Evolutionary conservation across 2,797 vertebrate species (phyloP).

Genomic region (Pelobates cultripes): DNA sequence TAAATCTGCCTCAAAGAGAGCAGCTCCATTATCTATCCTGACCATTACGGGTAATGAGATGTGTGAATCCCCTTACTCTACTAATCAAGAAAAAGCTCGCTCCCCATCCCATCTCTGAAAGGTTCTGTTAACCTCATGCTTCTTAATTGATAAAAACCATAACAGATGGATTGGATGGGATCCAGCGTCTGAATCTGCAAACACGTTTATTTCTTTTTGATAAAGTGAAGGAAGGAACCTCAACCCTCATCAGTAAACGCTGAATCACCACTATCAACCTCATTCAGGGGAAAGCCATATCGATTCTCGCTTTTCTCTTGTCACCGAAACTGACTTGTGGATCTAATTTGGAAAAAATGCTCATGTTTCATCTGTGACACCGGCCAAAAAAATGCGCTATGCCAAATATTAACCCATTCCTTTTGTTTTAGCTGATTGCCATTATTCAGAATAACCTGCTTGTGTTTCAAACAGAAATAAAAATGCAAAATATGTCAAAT

Average conservation of each 20-base stretch:
- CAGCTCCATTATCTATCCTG: neutral
- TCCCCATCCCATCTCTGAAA: neutral
- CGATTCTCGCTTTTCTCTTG: conserved; percentile 10
- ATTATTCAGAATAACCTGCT: no score
- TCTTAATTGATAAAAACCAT: conserved; percentile 25
- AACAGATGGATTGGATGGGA: conserved; percentile 22
- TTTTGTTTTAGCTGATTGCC: no score
- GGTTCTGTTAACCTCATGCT: conserved; percentile 9
- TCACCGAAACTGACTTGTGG: neutral
- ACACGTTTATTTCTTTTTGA: conserved; percentile 31
- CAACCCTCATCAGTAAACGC: conserved; percentile 21
- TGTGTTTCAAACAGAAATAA: no score
- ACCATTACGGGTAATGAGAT: neutral
- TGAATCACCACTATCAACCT: conserved; percentile 36
- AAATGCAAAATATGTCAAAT: no score
- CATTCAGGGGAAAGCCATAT: conserved; percentile 24
- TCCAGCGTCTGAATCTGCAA: conserved; percentile 30
- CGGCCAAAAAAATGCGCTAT: no score
- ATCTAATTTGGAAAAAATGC: conserved; percentile 1
- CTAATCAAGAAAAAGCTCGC: conserved; percentile 22
- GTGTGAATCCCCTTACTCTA: neutral
- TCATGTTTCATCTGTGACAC: neutral
- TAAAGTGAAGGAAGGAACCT: conserved; percentile 20
- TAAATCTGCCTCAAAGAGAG: no score
- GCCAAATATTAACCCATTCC: no score